Evolutionary conservation across 2,888 invertebrate genomes (phyloP), one percentile per base, ranked within the genome.

Genomic region (Toxonevra muliebris): DNA sequence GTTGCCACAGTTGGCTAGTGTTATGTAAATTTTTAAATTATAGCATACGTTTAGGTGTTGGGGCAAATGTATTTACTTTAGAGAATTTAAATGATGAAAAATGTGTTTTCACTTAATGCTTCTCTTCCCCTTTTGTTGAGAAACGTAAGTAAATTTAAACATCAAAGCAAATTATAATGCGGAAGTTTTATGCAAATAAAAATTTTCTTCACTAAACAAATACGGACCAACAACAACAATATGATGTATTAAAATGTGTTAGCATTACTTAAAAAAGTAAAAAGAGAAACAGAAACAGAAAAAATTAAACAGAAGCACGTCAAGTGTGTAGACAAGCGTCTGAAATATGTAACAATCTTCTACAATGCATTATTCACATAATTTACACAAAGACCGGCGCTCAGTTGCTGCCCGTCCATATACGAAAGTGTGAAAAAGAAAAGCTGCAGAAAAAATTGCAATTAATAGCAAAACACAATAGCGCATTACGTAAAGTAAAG

Each of bases 121-220:
- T 15, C 41, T 41, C 30, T 5, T 17, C 30, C 20, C 55, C 55
- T 48, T 57, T 5, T 41, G n/a, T 40, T 13, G 20, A 45, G 2
- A 17, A 55, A 63, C 40, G 15, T 11, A 48, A 40, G 41, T 13
- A 9, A 55, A 43, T 13, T 13, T 17, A 9, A 55, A 55, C 63
- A 57, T 45, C 55, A 42, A 40, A n/a, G 30, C 59, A 58, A 65
- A 65, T 65, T 52, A 59, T 59, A 65, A 65, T 58, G 65, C 59
- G 65, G 65, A 65, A 65, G 65, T 65, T 67, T 60, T 67, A 67
- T 67, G 67, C 67, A 67, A 67, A 67, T 67, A 62, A 58, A 62
- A 30, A 30, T 4, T 30, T 30, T 30, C 30, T 7, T 4, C 30
- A 7, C 30, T 30, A 30, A 30, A 30, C 30, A 30, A 30, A 30